These are phyloP conservation scores for Phataginus tricuspis DNA, from an alignment of 2,797 vertebrate genomes.

Conservation along the genomic window DNA sequence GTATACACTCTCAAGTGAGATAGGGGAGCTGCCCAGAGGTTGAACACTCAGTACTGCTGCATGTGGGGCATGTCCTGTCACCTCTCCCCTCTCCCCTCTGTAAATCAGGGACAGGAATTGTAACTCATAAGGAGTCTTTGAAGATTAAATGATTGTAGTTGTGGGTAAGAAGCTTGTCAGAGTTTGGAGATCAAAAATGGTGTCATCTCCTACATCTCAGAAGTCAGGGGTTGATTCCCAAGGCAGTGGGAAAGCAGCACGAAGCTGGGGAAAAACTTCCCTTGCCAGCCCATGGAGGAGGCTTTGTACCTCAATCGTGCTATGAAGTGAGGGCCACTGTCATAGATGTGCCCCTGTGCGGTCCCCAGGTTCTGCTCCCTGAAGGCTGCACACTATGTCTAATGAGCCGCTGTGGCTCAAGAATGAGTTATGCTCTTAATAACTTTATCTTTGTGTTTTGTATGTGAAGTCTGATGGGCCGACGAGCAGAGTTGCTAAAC, in stretches of 20 bases:
- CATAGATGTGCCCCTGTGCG: too few species aligned
- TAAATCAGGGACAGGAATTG: neutral
- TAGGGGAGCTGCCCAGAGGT: neutral
- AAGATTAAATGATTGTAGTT: neutral
- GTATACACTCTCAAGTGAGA: rapidly evolving
- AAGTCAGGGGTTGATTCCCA: neutral
- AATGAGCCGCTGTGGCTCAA: too few species aligned
- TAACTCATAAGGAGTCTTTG: neutral
- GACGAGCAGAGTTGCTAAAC: neutral
- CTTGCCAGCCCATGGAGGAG: neutral
- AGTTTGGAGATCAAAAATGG: neutral
- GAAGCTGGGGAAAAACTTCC: neutral
- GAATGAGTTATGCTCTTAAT: too few species aligned
- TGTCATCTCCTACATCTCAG: neutral
- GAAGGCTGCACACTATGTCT: neutral
- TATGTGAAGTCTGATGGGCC: neutral
- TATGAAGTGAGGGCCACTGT: too few species aligned
- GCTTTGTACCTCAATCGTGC: neutral
- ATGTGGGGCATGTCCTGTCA: neutral
- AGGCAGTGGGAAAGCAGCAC: neutral
- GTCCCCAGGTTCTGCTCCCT: too few species aligned
- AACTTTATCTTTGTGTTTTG: neutral
- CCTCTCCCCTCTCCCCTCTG: neutral
- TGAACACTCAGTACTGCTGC: neutral
- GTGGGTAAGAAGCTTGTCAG: neutral